These are phyloP conservation scores for Nemapogon koenigi DNA, from an alignment of 2,888 invertebrate species.

Conservation along the genomic window DNA sequence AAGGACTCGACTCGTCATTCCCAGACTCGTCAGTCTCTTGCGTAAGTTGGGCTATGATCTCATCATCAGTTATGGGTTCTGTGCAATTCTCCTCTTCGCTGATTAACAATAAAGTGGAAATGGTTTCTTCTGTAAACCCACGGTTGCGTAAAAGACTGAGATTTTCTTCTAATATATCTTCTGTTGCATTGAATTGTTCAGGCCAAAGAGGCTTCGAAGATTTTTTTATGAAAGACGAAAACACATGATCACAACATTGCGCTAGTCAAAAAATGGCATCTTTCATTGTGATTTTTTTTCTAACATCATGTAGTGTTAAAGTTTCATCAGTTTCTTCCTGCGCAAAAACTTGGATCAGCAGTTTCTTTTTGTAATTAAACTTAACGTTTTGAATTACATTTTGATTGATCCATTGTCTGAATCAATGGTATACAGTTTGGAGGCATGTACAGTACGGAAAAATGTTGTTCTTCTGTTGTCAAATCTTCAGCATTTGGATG, in stretches of 20 bases:
- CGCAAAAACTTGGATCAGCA: slow-evolving; percentile 9
- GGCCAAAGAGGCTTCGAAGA: slow-evolving; percentile 15
- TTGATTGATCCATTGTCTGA: slow-evolving; percentile 14
- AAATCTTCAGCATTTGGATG: slow-evolving; percentile 11
- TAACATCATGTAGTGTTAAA: slow-evolving; percentile 6
- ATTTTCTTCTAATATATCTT: slow-evolving; percentile 14
- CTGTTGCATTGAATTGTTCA: slow-evolving; percentile 13
- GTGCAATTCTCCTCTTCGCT: no score
- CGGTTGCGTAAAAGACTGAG: slow-evolving; percentile 12
- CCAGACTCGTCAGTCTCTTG: slow-evolving; percentile 14
- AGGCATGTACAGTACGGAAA: no score
- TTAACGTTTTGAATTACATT: slow-evolving; percentile 14
- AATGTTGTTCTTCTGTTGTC: slow-evolving; percentile 9
- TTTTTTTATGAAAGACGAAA: slow-evolving; percentile 10
- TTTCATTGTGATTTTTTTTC: slow-evolving; percentile 14
- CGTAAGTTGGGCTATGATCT: slow-evolving; percentile 15
- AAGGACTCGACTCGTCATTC: slow-evolving; percentile 13
- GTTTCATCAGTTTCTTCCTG: neutral
- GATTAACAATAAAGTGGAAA: slow-evolving; percentile 11
- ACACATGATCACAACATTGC: slow-evolving; percentile 12
- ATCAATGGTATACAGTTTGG: no score
- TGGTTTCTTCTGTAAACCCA: slow-evolving; percentile 13
- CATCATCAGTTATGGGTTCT: slow-evolving; percentile 14
- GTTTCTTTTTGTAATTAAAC: slow-evolving; percentile 13
- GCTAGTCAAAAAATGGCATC: slow-evolving; percentile 14